These are phyloP conservation scores for Benitochromis conjunctus DNA, from an alignment of 2,113 vertebrate genomes.

Conservation along the genomic window DNA sequence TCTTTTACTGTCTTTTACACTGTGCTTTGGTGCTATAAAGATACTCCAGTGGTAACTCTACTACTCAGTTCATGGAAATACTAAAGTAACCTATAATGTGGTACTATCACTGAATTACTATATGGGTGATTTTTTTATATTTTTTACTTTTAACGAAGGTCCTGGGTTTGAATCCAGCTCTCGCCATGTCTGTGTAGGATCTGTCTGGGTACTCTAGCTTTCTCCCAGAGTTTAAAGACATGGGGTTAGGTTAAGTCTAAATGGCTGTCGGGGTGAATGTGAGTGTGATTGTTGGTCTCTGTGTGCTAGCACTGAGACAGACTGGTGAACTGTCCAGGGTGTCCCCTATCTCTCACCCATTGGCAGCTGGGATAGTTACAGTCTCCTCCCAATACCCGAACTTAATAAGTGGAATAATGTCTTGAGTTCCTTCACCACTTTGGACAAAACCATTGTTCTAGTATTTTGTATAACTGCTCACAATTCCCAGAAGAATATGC, in stretches of 20 bases:
- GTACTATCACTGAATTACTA: background rate
- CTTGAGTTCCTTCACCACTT: background rate
- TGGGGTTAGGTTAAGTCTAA: background rate
- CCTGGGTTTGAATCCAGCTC: background rate
- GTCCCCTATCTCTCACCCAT: background rate
- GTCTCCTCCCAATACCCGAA: background rate
- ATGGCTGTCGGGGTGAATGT: background rate
- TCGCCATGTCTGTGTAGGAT: background rate
- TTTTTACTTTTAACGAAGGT: background rate
- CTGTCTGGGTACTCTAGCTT: background rate
- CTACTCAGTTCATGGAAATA: background rate
- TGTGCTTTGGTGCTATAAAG: background rate
- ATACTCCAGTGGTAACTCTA: background rate
- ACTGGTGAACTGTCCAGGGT: background rate
- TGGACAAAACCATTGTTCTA: too few species aligned
- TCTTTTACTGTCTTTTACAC: background rate
- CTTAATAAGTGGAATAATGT: background rate
- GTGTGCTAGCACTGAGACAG: background rate
- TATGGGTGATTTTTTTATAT: background rate
- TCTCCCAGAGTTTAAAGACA: background rate
- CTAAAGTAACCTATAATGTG: background rate
- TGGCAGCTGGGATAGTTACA: background rate
- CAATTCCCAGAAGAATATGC: background rate
- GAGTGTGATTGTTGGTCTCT: background rate
- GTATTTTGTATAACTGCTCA: background rate